Base-by-base conservation (phyloP, 2,113 vertebrate genomes). In the Corvus moneduloides region DNA sequence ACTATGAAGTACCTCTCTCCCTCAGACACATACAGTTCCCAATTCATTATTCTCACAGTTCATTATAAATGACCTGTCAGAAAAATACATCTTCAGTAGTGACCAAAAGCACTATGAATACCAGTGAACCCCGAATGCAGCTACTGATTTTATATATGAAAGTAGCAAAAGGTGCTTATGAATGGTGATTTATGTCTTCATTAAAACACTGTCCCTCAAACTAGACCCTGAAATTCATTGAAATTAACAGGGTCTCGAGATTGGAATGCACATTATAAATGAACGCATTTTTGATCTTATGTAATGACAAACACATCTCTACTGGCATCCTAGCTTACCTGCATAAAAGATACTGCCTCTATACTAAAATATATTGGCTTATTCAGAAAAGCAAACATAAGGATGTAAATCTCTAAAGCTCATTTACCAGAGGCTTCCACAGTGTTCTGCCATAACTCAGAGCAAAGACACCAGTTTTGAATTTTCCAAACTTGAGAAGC, bases 241-340 rank as follows among this genome's bases (percentile, higher is more conserved):
- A 90, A 95, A 97, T 91, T 95, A 97, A 90, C 17, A 13, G 37
- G 23, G 27, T 93, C 91, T 95, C 94, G 89, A 96, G 89, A 95
- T 33, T 30, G 33, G 84, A 96, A 92, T 90, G 75, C 4, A 11
- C 48, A 46, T 75, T 94, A 95, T 49, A 90, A 93, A 95, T 83
- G 10, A 95, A 95, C 39, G 30, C 27, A 73, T 61, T 90, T 90
- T 90, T 85, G 19, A 92, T 77, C 48, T 58, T 55, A 37, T 2
- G 39, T 23, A 89, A 92, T 61, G 66, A 76, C 63, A 87, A 78
- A 35, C 16, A 76, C 64, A 79, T 64, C 41, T 37, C 10, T 77
- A 14, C 2, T 93, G 30, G 62, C 41, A 93, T 49, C 19, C 51
- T 95, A 81, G 39, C 19, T 72, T 46, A 92, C 24, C 43, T 90